Evolutionary conservation across 2,797 vertebrate species (phyloP).

Genomic region (Delichon dasypus): DNA sequence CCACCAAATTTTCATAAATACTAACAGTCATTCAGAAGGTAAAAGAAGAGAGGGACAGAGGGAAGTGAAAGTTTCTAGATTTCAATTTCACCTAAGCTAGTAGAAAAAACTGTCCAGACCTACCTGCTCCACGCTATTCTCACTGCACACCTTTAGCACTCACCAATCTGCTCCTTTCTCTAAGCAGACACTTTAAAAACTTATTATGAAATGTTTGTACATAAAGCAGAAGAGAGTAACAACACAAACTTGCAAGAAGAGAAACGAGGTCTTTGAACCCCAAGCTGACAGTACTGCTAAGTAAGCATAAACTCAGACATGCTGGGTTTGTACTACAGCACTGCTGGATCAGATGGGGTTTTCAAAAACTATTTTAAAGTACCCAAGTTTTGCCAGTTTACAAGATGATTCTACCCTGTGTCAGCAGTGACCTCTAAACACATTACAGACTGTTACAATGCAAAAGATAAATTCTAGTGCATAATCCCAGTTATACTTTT

Average conservation of each 20-base stretch:
- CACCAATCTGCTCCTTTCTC: neutral
- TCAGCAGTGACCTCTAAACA: neutral
- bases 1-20: neutral
- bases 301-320: neutral
- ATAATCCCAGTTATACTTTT: neutral
- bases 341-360: neutral
- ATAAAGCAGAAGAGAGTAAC: neutral
- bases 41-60: neutral
- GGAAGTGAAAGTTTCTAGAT: slow-evolving; percentile 11
- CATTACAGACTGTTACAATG: neutral
- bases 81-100: neutral
- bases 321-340: neutral
- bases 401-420: neutral
- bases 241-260: neutral
- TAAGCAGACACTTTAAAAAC: neutral
- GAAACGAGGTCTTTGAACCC: neutral
- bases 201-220: neutral
- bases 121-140: neutral
- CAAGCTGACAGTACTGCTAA: neutral
- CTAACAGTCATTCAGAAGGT: neutral
- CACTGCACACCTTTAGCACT: neutral
- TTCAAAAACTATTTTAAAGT: neutral
- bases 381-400: neutral
- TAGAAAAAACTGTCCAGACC: neutral
- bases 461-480: neutral